Evolutionary conservation across 2,888 invertebrate species (phyloP).

Genomic region (Zaprionus bogoriensis): DNA sequence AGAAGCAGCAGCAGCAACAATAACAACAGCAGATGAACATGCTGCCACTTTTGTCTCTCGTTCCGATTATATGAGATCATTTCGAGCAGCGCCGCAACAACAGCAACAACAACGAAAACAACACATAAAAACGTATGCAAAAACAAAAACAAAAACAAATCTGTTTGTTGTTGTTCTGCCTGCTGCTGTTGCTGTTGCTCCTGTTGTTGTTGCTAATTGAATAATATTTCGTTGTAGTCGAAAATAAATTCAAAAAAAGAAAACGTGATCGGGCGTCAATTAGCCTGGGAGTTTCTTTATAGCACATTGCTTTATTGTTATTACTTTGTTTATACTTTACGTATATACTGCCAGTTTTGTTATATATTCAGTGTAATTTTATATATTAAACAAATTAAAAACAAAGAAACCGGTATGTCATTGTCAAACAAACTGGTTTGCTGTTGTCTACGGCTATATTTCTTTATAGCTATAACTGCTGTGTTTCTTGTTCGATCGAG

Average conservation of each 20-base stretch:
- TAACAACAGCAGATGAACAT: slow-evolving; percentile 40
- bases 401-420: no score
- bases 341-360: no score
- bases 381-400: no score
- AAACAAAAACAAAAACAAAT: slow-evolving; percentile 34
- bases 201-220: slow-evolving; percentile 18
- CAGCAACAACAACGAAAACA: slow-evolving; percentile 24
- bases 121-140: slow-evolving; percentile 36
- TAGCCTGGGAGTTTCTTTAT: slow-evolving; percentile 66
- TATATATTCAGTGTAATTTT: no score
- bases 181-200: slow-evolving; percentile 20
- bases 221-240: slow-evolving; percentile 21
- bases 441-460: no score
- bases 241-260: slow-evolving; percentile 35
- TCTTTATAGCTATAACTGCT: no score
- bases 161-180: slow-evolving; percentile 17
- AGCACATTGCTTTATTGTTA: no score
- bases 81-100: slow-evolving; percentile 37
- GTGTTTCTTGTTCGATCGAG: no score
- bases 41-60: slow-evolving; percentile 56
- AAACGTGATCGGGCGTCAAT: slow-evolving; percentile 70
- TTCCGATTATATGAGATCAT: slow-evolving; percentile 77
- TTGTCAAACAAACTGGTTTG: no score
- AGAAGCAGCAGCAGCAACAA: slow-evolving; percentile 6
- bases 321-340: no score